Base-by-base conservation (phyloP, 37 sponge, comb jelly and placozoan species). In the Axinella damicornis region DNA sequence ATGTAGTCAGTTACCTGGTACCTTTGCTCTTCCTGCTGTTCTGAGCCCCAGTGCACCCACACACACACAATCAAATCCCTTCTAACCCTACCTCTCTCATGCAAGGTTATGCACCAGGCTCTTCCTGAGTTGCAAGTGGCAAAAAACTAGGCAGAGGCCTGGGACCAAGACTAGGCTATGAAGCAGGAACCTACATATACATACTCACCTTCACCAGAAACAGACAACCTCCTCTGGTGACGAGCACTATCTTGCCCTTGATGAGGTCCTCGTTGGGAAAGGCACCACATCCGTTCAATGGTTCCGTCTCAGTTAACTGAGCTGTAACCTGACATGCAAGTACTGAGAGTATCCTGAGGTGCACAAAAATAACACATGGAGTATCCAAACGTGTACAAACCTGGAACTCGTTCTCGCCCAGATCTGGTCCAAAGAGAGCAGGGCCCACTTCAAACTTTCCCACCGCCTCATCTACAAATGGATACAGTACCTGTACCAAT, bases 121-220 rank as follows among this genome's bases (percentile, higher is more conserved):
- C n/a, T n/a, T n/a, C n/a, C n/a, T n/a, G n/a, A n/a, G n/a, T n/a
- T n/a, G n/a, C n/a, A n/a, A n/a, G n/a, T n/a, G n/a, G n/a, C n/a
- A n/a, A n/a, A n/a, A n/a, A n/a, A n/a, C n/a, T n/a, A n/a, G n/a
- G n/a, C n/a, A n/a, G n/a, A n/a, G n/a, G n/a, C n/a, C n/a, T n/a
- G n/a, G n/a, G n/a, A n/a, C n/a, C n/a, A n/a, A n/a, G n/a, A n/a
- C n/a, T n/a, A n/a, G n/a, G n/a, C n/a, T n/a, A n/a, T n/a, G n/a
- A 19, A 58, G 17, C 13, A 32, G 18, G 52, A 31, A 18, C 33
- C 56, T 39, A 66, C 40, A 14, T 22, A n/a, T n/a, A n/a, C n/a
- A n/a, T n/a, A 40, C 70, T 18, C 20, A 94, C 97, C 94, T 98
- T 98, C 24, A 88, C 73, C 31, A 96, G 71, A 82, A 98, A 98